Evolutionary conservation across 2,797 vertebrate genomes (phyloP), one percentile per base, ranked within the genome.

Genomic region (Darevskia nairensis): DNA sequence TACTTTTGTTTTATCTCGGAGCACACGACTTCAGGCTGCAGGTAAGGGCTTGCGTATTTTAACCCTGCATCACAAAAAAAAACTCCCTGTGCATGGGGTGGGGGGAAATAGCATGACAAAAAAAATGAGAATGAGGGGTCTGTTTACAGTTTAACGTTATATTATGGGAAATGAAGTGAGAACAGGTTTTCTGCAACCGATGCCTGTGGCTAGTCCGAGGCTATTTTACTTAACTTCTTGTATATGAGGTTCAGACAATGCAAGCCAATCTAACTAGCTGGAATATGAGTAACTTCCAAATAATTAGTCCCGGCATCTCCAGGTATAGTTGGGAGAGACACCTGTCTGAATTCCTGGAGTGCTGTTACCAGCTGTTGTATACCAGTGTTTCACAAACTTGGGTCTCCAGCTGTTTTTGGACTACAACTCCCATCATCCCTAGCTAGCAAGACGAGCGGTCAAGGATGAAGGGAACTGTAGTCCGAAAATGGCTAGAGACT

Each of bases 1-100:
- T 29, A 66, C 55, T 81, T 2, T 41, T 66, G 29, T 80, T 35
- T 21, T 76, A 5, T 32, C 59, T 74, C 35, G 6, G 32, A 74
- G 9, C 32, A 79, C 79, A 88, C 23, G 83, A 50, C 88, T 88
- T 92, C 79, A 2, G 29, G 68, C 9, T 41, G 29, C 35, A 75
- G 46, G 59, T 46, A n/a, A 77, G 61, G 29, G 29, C 39, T 46
- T 64, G 55, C 0, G 17, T 66, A 64, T 19, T 35, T 85, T 23
- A 64, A 41, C 29, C 25, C 32, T 80, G 17, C 27, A 10, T 10
- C 9, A 29, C 41, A 64, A 10, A 8, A n/a, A n/a, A 50, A 77
- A 55, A n/a, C 13, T 86, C 13, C 10, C 13, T 79, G n/a, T 23
- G 8, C 23, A 32, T 15, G n/a, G 23, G 25, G 46, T 35, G 2